These are phyloP conservation scores for Isurus oxyrinchus DNA, from an alignment of 2,113 vertebrate genomes.

Conservation along the genomic window DNA sequence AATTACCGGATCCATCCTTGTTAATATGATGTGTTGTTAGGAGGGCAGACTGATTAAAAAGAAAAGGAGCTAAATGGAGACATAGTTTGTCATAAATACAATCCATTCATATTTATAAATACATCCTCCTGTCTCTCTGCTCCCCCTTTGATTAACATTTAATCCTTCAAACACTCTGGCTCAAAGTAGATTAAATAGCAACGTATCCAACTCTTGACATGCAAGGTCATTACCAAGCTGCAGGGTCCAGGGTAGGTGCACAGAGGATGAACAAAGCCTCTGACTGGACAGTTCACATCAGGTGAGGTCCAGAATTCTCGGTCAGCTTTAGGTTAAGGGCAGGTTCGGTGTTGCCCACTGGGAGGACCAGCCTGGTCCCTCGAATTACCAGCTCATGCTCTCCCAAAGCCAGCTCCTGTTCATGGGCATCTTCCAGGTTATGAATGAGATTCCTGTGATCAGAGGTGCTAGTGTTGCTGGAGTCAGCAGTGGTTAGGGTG, in stretches of 20 bases:
- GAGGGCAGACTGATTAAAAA: background rate
- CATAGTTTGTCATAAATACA: background rate
- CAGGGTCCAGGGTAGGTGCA: slow-evolving; percentile 48
- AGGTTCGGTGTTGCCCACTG: slow-evolving; percentile 90
- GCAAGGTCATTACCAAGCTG: slow-evolving; percentile 60
- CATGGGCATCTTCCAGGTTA: slow-evolving; percentile 67
- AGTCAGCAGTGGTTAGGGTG: slow-evolving; percentile 68
- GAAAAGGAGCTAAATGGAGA: background rate
- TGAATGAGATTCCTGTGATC: slow-evolving; percentile 58
- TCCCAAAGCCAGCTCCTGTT: slow-evolving; percentile 74
- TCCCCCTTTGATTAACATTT: background rate
- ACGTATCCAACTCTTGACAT: slow-evolving; percentile 47
- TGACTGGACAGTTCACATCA: background rate
- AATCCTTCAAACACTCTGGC: background rate
- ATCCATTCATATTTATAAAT: background rate
- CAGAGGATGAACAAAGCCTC: background rate
- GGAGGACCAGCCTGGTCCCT: slow-evolving; percentile 86
- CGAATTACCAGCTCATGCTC: slow-evolving; percentile 89
- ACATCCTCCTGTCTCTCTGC: background rate
- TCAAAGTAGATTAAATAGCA: background rate
- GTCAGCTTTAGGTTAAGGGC: slow-evolving; percentile 57
- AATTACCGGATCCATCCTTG: background rate
- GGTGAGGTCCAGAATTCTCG: slow-evolving; percentile 44
- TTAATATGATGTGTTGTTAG: background rate
- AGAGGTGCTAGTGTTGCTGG: slow-evolving; percentile 44